Percentiles rank a stretch among this genome's conserved stretches.
Evolutionary conservation across 2,888 invertebrate species (phyloP).

Genomic region (Leucophenga montana): DNA sequence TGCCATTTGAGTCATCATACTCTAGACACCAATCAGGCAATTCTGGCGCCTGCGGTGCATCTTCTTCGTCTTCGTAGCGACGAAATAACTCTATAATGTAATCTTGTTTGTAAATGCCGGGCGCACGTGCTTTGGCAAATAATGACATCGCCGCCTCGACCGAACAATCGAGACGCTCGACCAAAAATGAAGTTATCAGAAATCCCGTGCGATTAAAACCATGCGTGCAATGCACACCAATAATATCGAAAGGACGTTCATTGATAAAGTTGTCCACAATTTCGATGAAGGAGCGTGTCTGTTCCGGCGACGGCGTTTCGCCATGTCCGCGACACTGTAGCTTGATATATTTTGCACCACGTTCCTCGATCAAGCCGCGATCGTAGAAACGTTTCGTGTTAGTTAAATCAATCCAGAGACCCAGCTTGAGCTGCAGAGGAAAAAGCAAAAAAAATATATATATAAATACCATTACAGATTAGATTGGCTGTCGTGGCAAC

Average conservation of each 20-base stretch:
- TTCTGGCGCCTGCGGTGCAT: conserved; percentile 82
- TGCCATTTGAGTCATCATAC: conserved; percentile 73
- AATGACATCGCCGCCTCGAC: conserved; percentile 87
- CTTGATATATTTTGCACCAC: conserved; percentile 89
- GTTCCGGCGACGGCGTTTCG: conserved; percentile 90
- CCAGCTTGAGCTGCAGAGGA: conserved; percentile 82
- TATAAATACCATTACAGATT: background rate
- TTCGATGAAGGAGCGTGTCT: conserved; percentile 87
- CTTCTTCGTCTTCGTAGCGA: conserved; percentile 84
- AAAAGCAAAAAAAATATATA: conserved; percentile 1
- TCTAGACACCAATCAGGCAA: conserved; percentile 92
- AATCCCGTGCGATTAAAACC: conserved; percentile 99
- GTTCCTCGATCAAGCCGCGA: conserved; percentile 82
- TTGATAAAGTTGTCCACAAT: conserved; percentile 85
- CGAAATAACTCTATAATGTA: conserved; percentile 91
- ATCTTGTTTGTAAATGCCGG: conserved; percentile 98
- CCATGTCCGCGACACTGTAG: conserved; percentile 93
- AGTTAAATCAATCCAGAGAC: conserved; percentile 97
- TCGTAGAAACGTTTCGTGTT: conserved; percentile 96
- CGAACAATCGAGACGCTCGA: conserved; percentile 86
- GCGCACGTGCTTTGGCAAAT: conserved; percentile 83
- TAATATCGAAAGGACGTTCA: conserved; percentile 83
- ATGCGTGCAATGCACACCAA: conserved; percentile 93
- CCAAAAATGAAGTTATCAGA: conserved; percentile 91
- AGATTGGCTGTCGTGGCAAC: conserved; percentile 40